Evolutionary conservation across 2,888 invertebrate species (phyloP), one percentile per base, ranked within the genome.

Genomic region (Yponomeuta cagnagella): DNA sequence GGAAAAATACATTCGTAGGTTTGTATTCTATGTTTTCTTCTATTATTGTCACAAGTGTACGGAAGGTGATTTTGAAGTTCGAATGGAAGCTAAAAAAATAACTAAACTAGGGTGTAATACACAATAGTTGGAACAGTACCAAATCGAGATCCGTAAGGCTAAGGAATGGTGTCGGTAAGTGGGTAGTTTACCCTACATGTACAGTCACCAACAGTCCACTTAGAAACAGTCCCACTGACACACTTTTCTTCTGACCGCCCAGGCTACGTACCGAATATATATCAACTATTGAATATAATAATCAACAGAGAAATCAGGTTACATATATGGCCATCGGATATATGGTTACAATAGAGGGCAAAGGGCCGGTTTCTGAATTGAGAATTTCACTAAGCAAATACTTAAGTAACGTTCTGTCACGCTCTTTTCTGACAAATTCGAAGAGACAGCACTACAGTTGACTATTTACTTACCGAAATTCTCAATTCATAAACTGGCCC

Each of bases 41-140:
- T 75, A 80, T 89, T 89, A 90, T 90, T 90, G 90, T 90, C 90
- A 82, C 79, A 74, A 73, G 75, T 78, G 76, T 77, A 77, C 74
- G 78, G 78, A 73, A 76, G 15, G 52, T 58, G 52, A 15, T 58
- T 58, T 58, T 58, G 15, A 58, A 58, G 12, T 58, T 58, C 15
- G 5, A 58, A 15, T 15, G 43, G 8, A 8, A 15, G 12, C 15
- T 12, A 58, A 58, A 58, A 23, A 15, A 75, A 72, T 70, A 63
- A n/a, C 63, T 63, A 9, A 63, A n/a, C 63, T 63, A 23, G 9
- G 65, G 10, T 65, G 10, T 1, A 43, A 43, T 43, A 43, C 43
- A 31, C 33, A 65, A 31, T 65, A 31, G 30, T 65, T 31, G 65
- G 4, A 5, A 30, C 65, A 65, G 65, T 65, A 65, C 33, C 6